These are phyloP conservation scores for Apamea crenata DNA, from an alignment of 2,888 invertebrate species.

Conservation along the genomic window DNA sequence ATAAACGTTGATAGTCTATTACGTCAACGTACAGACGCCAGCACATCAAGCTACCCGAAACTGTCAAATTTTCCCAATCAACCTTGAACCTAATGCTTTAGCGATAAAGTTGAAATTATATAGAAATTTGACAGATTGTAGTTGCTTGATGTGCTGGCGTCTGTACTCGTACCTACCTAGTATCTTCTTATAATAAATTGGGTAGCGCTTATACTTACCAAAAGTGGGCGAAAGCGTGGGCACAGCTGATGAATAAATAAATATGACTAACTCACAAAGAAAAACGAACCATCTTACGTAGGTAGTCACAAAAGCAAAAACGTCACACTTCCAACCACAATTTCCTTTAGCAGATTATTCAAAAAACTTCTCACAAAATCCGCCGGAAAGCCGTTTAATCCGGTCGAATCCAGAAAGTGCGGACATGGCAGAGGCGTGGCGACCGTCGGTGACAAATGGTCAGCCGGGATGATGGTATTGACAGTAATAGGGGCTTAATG, in stretches of 20 bases:
- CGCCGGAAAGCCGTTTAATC: slow-evolving; percentile 67
- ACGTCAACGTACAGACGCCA: not conserved
- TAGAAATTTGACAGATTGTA: no score
- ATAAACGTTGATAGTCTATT: not conserved
- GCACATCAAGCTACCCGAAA: no score
- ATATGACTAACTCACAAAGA: not conserved
- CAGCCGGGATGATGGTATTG: slow-evolving; percentile 79
- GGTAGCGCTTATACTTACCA: not conserved
- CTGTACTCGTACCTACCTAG: no score
- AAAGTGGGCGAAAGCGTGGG: not conserved
- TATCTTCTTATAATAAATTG: not conserved
- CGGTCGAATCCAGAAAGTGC: slow-evolving; percentile 69
- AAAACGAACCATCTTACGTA: slow-evolving; percentile 18
- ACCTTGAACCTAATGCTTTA: no score
- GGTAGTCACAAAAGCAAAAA: slow-evolving; percentile 22
- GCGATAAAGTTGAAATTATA: no score
- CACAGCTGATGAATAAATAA: slow-evolving; percentile 21
- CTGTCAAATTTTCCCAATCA: no score
- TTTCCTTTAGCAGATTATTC: slow-evolving; percentile 41
- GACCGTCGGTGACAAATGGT: slow-evolving; percentile 79
- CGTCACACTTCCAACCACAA: slow-evolving; percentile 23
- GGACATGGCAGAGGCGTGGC: slow-evolving; percentile 77
- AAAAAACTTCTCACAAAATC: slow-evolving; percentile 61
- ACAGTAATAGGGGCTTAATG: slow-evolving; percentile 76
- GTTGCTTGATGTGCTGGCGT: no score